phyloP scores from a whole-genome alignment of 2,797 vertebrate genomes.

The Phalloptychus januarius region DNA sequence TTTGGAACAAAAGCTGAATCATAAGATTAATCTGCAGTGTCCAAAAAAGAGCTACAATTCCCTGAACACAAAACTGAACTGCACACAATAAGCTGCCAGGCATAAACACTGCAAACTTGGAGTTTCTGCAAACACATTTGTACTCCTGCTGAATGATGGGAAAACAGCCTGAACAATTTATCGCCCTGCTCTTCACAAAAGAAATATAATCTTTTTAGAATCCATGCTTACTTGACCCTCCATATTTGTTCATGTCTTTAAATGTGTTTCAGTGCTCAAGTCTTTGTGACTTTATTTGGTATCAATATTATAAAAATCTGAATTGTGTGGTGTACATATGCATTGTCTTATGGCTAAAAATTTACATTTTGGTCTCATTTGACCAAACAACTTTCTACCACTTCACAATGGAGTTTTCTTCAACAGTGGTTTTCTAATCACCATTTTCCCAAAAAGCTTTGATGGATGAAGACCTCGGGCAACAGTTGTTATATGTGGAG shows the following conservation, averaged over 20 bases:
- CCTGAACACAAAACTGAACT: slow-evolving; percentile 23
- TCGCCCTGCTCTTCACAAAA: neutral
- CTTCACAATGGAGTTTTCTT: too few species aligned
- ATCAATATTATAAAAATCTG: neutral
- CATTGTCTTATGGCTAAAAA: too few species aligned
- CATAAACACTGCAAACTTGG: neutral
- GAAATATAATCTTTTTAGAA: neutral
- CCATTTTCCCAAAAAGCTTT: too few species aligned
- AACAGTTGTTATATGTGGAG: too few species aligned
- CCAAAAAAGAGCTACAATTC: slow-evolving; percentile 45
- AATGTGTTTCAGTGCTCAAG: neutral
- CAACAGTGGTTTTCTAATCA: too few species aligned
- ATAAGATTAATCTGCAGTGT: slow-evolving; percentile 33
- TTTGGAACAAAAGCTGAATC: slow-evolving; percentile 58
- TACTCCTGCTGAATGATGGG: neutral
- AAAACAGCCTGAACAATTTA: neutral
- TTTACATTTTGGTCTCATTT: too few species aligned
- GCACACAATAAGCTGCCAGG: slow-evolving; percentile 1
- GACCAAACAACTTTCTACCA: too few species aligned
- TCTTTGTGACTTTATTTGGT: neutral
- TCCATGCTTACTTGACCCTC: neutral
- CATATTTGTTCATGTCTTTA: neutral
- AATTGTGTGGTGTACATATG: neutral
- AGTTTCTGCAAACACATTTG: neutral
- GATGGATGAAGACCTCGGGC: too few species aligned